Conservation (phyloP, 2,797 vertebrate genomes). For the Acanthurus tractus region DNA sequence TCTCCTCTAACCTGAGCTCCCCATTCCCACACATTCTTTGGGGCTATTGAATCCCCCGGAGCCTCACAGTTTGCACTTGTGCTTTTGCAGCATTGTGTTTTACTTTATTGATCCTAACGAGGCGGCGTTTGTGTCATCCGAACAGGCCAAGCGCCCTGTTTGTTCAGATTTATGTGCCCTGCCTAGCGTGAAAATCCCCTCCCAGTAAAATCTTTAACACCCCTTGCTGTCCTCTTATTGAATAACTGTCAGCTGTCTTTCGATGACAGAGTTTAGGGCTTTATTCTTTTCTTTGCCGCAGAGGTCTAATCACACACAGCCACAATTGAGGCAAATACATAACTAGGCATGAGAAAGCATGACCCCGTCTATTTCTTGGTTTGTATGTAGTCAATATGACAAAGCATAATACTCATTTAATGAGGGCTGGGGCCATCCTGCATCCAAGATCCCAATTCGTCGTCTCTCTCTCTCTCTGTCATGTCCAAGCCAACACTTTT, state of each 20-base stretch:
- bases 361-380: conserved; percentile 27
- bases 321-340: conserved; percentile 53
- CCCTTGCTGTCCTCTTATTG: conserved; percentile 77
- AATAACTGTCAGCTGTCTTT: conserved; percentile 81
- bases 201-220: conserved; percentile 82
- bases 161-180: conserved; percentile 80
- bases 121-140: conserved; percentile 79
- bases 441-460: background rate
- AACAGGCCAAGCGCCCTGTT: conserved; percentile 67
- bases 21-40: conserved; percentile 81
- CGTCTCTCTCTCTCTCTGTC: conserved; percentile 9
- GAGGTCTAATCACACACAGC: conserved; percentile 55
- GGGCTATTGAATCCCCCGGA: conserved; percentile 70
- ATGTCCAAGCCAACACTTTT: conserved; percentile 40
- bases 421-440: conserved; percentile 20
- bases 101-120: conserved; percentile 85
- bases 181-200: conserved; percentile 77
- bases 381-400: conserved; percentile 43
- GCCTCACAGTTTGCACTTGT: conserved; percentile 79
- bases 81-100: conserved; percentile 81
- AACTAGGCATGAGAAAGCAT: conserved; percentile 37
- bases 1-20: conserved; percentile 74
- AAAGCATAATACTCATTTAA: conserved; percentile 53
- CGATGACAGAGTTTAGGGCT: conserved; percentile 75
- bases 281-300: conserved; percentile 52